Percentiles rank a stretch among this genome's conserved stretches.
These are phyloP conservation scores for Mormyrus lacerda DNA, from an alignment of 2,113 vertebrate genomes.

Conservation along the genomic window DNA sequence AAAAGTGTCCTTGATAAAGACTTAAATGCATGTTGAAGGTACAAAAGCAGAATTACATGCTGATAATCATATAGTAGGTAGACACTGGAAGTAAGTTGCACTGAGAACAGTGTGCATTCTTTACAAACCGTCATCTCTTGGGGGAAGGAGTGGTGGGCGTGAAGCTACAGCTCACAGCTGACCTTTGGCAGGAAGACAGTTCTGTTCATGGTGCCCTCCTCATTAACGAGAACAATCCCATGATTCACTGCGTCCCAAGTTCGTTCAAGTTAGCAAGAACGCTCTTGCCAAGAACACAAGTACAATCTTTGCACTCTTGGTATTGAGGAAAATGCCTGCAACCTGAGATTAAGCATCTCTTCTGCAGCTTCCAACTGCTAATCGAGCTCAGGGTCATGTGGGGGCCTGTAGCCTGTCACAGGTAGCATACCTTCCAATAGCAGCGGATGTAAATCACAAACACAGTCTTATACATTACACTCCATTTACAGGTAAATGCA, in stretches of 20 bases:
- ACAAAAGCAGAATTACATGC: not conserved
- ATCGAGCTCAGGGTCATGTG: not conserved
- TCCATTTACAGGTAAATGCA: not conserved
- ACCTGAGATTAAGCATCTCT: not conserved
- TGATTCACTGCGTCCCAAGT: not conserved
- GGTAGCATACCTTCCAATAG: not conserved
- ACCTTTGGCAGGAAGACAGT: not conserved
- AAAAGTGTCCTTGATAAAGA: not conserved
- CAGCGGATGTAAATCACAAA: not conserved
- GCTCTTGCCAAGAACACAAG: not conserved
- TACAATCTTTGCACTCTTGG: not conserved
- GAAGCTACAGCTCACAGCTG: not conserved
- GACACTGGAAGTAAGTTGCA: not conserved
- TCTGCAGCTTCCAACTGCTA: not conserved
- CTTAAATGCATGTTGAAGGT: not conserved
- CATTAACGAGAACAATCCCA: not conserved
- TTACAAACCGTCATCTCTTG: not conserved
- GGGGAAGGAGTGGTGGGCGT: not conserved
- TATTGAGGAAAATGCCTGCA: not conserved
- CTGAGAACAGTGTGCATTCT: not conserved
- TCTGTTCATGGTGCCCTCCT: not conserved
- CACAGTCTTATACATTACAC: not conserved
- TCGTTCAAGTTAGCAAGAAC: not conserved
- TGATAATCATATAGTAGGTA: not conserved
- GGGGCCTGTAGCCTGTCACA: not conserved